Conservation (phyloP, 2,888 invertebrate genomes). For the Scaptomyza parva region DNA sequence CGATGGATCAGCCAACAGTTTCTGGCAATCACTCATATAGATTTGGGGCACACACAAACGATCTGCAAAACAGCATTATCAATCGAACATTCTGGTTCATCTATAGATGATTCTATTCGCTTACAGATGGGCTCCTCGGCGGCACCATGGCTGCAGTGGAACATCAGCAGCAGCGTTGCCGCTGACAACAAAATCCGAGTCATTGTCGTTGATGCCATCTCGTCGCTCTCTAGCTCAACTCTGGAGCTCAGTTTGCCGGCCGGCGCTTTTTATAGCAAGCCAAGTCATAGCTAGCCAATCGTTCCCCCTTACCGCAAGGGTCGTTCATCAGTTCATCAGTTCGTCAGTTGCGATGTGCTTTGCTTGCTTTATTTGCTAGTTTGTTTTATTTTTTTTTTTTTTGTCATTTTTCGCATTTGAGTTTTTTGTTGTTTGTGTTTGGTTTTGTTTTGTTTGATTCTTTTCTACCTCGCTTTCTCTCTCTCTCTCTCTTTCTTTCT, state of each 20-base stretch:
- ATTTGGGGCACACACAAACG: constrained; percentile 91
- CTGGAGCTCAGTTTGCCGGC: constrained; percentile 62
- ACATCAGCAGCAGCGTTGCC: constrained; percentile 33
- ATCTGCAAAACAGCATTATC: constrained; percentile 85
- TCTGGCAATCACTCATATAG: constrained; percentile 87
- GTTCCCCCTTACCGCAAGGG: constrained; percentile 1
- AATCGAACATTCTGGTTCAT: neutral
- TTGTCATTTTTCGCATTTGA: constrained; percentile 13
- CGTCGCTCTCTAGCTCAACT: constrained; percentile 59
- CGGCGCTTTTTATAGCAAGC: constrained; percentile 62
- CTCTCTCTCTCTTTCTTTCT: neutral
- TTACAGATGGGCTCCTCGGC: constrained; percentile 73
- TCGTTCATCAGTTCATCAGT: constrained; percentile 1
- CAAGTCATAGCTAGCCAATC: neutral
- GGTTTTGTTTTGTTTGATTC: constrained; percentile 18
- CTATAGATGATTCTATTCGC: constrained; percentile 2
- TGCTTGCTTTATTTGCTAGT: constrained; percentile 43
- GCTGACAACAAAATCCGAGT: constrained; percentile 43
- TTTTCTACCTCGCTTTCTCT: neutral
- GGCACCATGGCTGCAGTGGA: constrained; percentile 21
- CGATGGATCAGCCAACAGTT: constrained; percentile 84
- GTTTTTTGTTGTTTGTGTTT: constrained; percentile 1
- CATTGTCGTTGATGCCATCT: constrained; percentile 31
- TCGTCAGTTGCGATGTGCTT: constrained; percentile 10
- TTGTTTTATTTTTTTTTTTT: constrained; percentile 26